A percentile compares a stretch with the other conserved stretches of the same genome.
These are phyloP conservation scores for Vulpes lagopus DNA, from an alignment of 2,113 vertebrate genomes.

Conservation along the genomic window DNA sequence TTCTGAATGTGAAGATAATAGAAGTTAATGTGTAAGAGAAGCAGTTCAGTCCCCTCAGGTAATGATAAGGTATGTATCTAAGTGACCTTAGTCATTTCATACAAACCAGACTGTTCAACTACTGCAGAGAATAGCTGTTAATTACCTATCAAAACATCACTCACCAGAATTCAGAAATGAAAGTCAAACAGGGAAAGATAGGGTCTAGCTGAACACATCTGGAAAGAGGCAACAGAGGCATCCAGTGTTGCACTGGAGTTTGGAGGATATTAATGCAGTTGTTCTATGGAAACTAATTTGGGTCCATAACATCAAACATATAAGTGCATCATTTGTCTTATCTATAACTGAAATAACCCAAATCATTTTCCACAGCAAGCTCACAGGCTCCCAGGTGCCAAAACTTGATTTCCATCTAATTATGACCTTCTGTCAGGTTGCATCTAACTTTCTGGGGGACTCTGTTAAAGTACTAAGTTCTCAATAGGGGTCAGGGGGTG, in stretches of 20 bases:
- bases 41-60: neutral
- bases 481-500: accelerated
- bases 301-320: neutral
- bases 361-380: slow-evolving; percentile 57
- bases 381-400: neutral
- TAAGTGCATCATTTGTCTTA: neutral
- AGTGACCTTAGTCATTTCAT: slow-evolving; percentile 58
- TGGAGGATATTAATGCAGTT: neutral
- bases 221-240: neutral
- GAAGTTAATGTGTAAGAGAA: slow-evolving; percentile 42
- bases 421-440: neutral
- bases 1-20: neutral
- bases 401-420: neutral
- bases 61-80: neutral
- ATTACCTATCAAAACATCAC: neutral
- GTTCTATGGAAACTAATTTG: neutral
- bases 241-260: neutral
- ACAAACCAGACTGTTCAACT: neutral
- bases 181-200: neutral
- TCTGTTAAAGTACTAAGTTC: neutral
- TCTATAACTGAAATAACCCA: neutral
- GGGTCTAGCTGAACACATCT: neutral
- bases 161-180: slow-evolving; percentile 10
- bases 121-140: neutral
- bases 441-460: neutral